Evolutionary conservation across 2,797 vertebrate genomes (phyloP).

Genomic region (Sarcoramphus papa): DNA sequence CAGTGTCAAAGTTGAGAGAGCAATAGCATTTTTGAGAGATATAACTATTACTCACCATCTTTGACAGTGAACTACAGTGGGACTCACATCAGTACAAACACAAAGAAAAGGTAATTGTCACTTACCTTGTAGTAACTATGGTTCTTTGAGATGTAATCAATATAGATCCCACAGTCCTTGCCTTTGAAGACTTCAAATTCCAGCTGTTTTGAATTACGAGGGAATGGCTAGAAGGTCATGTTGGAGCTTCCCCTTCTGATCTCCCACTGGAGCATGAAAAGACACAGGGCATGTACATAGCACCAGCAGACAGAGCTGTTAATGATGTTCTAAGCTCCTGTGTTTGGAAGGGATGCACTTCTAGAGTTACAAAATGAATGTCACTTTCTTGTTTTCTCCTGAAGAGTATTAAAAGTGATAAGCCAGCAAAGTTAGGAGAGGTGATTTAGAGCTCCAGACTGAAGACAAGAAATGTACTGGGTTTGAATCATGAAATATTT

Average conservation of each 20-base stretch:
- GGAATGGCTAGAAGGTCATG: neutral
- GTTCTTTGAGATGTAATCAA: constrained; percentile 1
- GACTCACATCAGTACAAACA: neutral
- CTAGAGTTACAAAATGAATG: neutral
- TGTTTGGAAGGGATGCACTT: neutral
- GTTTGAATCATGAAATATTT: constrained; percentile 26
- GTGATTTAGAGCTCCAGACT: neutral
- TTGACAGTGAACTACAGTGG: neutral
- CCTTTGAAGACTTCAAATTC: constrained; percentile 17
- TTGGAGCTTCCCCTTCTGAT: neutral
- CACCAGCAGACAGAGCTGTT: neutral
- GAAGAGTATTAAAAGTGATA: neutral
- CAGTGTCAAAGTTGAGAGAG: neutral
- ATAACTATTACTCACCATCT: neutral
- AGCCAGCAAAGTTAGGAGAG: neutral
- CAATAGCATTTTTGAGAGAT: neutral
- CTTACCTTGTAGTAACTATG: neutral
- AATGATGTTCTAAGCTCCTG: neutral
- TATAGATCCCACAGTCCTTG: neutral
- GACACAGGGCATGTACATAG: neutral
- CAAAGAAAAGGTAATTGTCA: neutral
- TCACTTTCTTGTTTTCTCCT: neutral
- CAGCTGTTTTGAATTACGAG: constrained; percentile 4
- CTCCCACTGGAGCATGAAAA: neutral
- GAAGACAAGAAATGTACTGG: neutral